Evolutionary conservation across 2,113 vertebrate genomes (phyloP).

Genomic region (Cinclus mexicanus): DNA sequence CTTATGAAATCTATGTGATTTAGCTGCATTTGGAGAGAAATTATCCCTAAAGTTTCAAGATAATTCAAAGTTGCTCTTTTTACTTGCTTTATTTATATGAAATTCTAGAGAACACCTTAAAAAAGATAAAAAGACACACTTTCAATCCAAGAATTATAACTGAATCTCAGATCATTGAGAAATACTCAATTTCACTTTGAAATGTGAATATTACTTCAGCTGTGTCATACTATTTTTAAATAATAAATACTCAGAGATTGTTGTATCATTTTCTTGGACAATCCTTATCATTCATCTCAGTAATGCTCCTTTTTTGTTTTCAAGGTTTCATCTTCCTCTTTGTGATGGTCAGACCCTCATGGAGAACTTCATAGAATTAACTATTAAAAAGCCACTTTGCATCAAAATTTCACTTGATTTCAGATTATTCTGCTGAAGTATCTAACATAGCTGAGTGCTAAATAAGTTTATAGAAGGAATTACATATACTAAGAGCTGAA

Average conservation of each 20-base stretch:
- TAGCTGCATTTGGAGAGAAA: neutral
- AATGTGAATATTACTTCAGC: neutral
- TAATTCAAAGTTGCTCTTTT: neutral
- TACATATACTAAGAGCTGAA: neutral
- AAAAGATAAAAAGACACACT: neutral
- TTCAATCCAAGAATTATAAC: conserved; percentile 7
- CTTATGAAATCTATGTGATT: neutral
- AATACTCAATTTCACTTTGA: neutral
- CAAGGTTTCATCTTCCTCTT: neutral
- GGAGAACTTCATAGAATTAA: neutral
- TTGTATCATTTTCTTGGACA: neutral
- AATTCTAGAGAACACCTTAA: neutral
- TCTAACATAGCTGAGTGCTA: neutral
- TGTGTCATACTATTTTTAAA: neutral
- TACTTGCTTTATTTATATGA: neutral
- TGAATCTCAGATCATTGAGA: neutral
- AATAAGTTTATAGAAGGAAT: neutral
- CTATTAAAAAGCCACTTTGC: neutral
- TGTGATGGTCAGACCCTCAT: neutral
- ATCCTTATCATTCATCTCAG: neutral
- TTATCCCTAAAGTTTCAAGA: neutral
- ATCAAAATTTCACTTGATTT: neutral
- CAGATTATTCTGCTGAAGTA: neutral
- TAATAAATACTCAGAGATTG: neutral
- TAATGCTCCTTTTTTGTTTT: neutral